Evolutionary conservation across 1,140 invertebrate species (phyloP).

Genomic region (Heliconius himera): DNA sequence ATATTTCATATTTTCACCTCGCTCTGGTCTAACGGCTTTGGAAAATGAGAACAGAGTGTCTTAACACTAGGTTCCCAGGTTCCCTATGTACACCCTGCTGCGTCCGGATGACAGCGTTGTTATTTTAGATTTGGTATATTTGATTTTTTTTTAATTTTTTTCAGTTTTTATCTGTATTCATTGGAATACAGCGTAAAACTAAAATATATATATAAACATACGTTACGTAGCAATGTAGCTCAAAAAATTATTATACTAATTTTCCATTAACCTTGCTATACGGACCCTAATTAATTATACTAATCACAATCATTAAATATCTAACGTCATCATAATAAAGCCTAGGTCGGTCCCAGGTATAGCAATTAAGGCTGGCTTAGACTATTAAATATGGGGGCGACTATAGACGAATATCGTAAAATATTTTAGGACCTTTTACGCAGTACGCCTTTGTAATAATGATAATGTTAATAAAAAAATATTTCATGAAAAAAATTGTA

Average conservation of each 20-base stretch:
- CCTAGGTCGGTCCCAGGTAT: neutral
- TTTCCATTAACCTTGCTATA: neutral
- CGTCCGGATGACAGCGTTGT: neutral
- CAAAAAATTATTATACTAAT: too few relatives aligned
- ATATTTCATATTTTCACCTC: neutral
- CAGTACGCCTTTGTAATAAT: neutral
- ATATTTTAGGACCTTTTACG: neutral
- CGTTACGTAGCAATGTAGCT: too few relatives aligned
- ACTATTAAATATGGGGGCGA: neutral
- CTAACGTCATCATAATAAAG: constrained; percentile 1
- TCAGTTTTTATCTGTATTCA: too few relatives aligned
- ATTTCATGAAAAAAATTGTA: neutral
- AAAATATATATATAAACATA: too few relatives aligned
- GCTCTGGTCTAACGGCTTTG: too few relatives aligned
- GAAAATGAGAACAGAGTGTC: neutral
- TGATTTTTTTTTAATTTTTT: too few relatives aligned
- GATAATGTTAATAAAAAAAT: neutral
- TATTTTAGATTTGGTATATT: too few relatives aligned
- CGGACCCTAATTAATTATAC: neutral
- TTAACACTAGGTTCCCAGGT: neutral
- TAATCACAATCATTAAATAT: neutral
- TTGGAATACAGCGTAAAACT: too few relatives aligned
- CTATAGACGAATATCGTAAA: constrained; percentile 6
- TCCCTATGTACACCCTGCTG: neutral
- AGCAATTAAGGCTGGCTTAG: constrained; percentile 7